phyloP scores from a whole-genome alignment of 2,888 invertebrate species.

The Drosophila mulleri region DNA sequence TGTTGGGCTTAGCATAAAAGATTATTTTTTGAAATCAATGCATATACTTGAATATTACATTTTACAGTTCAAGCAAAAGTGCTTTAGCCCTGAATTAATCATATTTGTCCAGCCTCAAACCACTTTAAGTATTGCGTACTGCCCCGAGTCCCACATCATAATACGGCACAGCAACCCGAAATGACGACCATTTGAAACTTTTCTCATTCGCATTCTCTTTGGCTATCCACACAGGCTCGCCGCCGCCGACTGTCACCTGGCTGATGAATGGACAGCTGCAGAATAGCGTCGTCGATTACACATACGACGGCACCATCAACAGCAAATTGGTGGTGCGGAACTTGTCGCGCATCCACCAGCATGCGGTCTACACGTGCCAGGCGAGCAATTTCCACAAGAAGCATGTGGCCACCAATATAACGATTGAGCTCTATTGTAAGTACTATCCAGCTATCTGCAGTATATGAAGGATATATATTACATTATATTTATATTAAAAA shows the following conservation, averaged over 20 bases:
- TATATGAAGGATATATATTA: too few relatives aligned
- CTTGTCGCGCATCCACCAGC: conserved; percentile 90
- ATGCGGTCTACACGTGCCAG: conserved; percentile 91
- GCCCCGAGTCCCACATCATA: too few relatives aligned
- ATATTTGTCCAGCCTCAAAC: background rate
- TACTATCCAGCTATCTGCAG: conserved; percentile 63
- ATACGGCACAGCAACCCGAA: too few relatives aligned
- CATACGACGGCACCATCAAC: conserved; percentile 86
- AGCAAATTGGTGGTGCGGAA: conserved; percentile 87
- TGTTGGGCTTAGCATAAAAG: too few relatives aligned
- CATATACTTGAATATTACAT: background rate
- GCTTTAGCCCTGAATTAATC: background rate
- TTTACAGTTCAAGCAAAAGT: background rate
- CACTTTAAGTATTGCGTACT: background rate
- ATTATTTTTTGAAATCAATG: background rate
- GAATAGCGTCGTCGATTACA: conserved; percentile 85
- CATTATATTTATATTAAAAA: background rate
- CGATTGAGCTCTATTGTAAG: conserved; percentile 92
- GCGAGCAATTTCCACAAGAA: conserved; percentile 88
- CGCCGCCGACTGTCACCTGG: conserved; percentile 91
- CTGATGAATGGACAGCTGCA: conserved; percentile 88
- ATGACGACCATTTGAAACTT: conserved; percentile 16
- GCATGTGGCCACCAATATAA: conserved; percentile 89
- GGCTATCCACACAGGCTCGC: conserved; percentile 87
- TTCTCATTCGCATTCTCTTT: conserved; percentile 4